These are phyloP conservation scores for Seira ritae DNA, from an alignment of 2,888 invertebrate species.

Conservation along the genomic window DNA sequence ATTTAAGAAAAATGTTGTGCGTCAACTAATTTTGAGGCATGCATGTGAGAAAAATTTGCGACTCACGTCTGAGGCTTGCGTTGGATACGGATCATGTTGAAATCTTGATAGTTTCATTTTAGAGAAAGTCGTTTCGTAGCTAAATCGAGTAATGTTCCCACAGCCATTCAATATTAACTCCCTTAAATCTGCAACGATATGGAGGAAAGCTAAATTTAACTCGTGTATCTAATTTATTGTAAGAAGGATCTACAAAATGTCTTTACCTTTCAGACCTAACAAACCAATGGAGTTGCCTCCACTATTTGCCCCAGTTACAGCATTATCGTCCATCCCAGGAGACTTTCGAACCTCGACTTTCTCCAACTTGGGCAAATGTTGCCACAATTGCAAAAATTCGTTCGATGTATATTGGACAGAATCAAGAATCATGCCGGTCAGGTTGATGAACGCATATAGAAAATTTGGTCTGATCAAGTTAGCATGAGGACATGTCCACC, in stretches of 20 bases:
- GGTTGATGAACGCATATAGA: neutral
- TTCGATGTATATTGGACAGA: neutral
- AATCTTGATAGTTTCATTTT: slow-evolving; percentile 6
- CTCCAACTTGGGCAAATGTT: slow-evolving; percentile 1
- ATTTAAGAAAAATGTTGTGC: too few relatives aligned
- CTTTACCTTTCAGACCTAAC: too few relatives aligned
- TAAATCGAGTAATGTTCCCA: neutral
- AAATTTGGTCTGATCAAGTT: slow-evolving; percentile 25
- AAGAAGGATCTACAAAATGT: too few relatives aligned
- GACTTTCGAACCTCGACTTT: neutral
- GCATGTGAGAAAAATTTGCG: too few relatives aligned
- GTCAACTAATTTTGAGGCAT: too few relatives aligned
- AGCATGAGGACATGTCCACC: slow-evolving; percentile 3
- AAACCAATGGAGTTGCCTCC: too few relatives aligned
- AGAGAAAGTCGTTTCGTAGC: neutral
- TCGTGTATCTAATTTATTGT: too few relatives aligned
- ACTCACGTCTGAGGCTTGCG: too few relatives aligned
- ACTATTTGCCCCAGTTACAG: neutral
- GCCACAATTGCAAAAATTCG: neutral
- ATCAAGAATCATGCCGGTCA: neutral
- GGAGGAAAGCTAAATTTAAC: neutral
- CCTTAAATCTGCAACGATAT: neutral
- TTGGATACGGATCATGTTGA: neutral
- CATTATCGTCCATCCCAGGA: neutral
- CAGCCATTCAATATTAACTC: neutral